A percentile compares a stretch with the other conserved stretches of the same genome.
phyloP scores from a whole-genome alignment of 2,888 invertebrate species.

The Cremastobaeus sp. region DNA sequence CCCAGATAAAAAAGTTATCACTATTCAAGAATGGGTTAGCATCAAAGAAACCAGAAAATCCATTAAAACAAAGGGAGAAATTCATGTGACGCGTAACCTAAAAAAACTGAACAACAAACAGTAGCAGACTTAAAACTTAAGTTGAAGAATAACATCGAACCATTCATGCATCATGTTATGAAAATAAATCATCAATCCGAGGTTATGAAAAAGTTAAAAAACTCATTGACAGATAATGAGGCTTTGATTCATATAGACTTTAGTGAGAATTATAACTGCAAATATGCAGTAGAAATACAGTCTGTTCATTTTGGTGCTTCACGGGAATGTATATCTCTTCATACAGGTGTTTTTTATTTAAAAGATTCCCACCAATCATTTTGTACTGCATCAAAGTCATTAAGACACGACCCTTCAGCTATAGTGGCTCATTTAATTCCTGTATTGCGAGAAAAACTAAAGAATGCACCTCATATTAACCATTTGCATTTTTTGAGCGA shows the following conservation, averaged over 20 bases:
- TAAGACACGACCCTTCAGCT: too few relatives aligned
- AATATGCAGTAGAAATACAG: slow-evolving; percentile 22
- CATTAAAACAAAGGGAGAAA: slow-evolving; percentile 33
- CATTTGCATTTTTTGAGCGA: slow-evolving; percentile 30
- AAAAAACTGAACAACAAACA: slow-evolving; percentile 2
- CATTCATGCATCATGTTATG: slow-evolving; percentile 12
- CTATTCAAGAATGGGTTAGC: slow-evolving; percentile 12
- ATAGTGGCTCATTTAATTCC: too few relatives aligned
- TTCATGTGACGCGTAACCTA: slow-evolving; percentile 11
- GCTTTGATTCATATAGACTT: slow-evolving; percentile 19
- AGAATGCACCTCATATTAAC: too few relatives aligned
- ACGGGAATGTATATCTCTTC: slow-evolving; percentile 7
- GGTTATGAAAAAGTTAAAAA: slow-evolving; percentile 13
- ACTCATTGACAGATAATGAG: slow-evolving; percentile 10
- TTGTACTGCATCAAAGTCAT: slow-evolving; percentile 3
- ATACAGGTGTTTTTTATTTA: slow-evolving; percentile 20
- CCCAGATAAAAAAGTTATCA: neutral
- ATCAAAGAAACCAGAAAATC: slow-evolving; percentile 22
- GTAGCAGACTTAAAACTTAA: slow-evolving; percentile 6
- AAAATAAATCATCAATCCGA: slow-evolving; percentile 18
- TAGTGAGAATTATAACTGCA: slow-evolving; percentile 18
- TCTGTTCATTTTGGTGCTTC: slow-evolving; percentile 25
- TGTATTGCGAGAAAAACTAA: too few relatives aligned
- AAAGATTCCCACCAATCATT: neutral
- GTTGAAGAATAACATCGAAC: neutral